Conservation (phyloP, 2,113 vertebrate genomes). For the Tautogolabrus adspersus region DNA sequence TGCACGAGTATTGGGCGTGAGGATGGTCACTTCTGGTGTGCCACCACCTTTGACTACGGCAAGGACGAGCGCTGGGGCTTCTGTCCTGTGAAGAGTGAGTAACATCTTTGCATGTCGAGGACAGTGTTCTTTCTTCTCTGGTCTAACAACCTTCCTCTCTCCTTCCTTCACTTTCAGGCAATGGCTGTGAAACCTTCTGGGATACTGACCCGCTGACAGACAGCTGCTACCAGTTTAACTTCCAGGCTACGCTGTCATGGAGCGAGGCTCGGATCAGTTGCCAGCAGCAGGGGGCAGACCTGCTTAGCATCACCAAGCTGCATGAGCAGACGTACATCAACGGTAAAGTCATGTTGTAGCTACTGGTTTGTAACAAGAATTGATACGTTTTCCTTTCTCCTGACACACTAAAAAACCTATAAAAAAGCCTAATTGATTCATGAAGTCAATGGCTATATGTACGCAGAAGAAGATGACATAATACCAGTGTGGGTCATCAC, state of each 20-base stretch:
- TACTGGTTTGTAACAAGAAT: background rate
- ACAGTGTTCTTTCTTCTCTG: background rate
- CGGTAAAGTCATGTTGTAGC: slow-evolving; percentile 78
- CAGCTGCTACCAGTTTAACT: slow-evolving; percentile 99
- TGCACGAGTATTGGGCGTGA: slow-evolving; percentile 94
- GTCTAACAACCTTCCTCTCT: background rate
- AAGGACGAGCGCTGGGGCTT: slow-evolving; percentile 97
- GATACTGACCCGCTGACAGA: slow-evolving; percentile 93
- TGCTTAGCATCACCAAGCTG: slow-evolving; percentile 96
- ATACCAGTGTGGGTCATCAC: too few species aligned
- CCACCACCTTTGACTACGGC: slow-evolving; percentile 94
- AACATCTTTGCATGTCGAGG: too few species aligned
- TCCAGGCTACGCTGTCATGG: slow-evolving; percentile 95
- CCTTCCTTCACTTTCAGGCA: slow-evolving; percentile 61
- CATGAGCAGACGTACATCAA: slow-evolving; percentile 98
- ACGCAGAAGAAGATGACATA: too few species aligned
- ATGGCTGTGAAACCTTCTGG: slow-evolving; percentile 96
- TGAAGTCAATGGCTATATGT: background rate
- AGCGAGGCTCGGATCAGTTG: slow-evolving; percentile 94
- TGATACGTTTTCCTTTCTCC: too few species aligned
- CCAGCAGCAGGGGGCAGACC: slow-evolving; percentile 93
- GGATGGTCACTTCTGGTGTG: slow-evolving; percentile 97
- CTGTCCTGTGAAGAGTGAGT: slow-evolving; percentile 96
- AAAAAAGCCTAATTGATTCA: background rate
- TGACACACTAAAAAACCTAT: too few species aligned